Base-by-base conservation (phyloP, 2,888 invertebrate genomes). In the Ernsta delagoae region DNA sequence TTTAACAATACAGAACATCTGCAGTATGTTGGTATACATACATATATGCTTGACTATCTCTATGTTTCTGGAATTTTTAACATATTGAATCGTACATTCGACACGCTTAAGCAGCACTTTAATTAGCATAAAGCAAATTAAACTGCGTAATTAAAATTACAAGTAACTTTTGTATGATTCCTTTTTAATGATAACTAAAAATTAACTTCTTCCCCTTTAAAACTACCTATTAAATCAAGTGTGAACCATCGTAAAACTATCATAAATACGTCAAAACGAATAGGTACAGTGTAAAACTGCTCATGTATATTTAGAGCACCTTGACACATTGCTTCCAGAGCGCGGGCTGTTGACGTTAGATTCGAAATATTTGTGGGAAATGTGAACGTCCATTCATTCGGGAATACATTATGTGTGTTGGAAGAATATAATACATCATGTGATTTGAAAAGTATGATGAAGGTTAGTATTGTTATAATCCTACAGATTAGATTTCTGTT, bases 291-390 rank as follows among this genome's bases (percentile, higher is more conserved):
- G 62, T 70, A 71, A 69, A 73, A 66, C 70, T 50, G 70, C 73
- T 70, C 41, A 70, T 60, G 73, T 85, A 81, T 75, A 84, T 83
- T 79, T 87, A 86, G 84, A 82, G 70, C 80, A 82, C 89, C 90
- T 89, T 89, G 91, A 90, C 90, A 89, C 78, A 82, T 81, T 82
- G 77, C 77, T 78, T 71, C 74, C 60, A 70, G 65, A 66, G 34
- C 67, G 70, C 57, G 71, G 66, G 70, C 64, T 70, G 71, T 72
- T 70, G 73, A 70, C 71, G 75, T 73, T 78, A 71, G 71, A 74
- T 72, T 60, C 70, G 75, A 74, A 76, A 77, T 78, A 73, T 72
- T 72, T 71, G 59, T 45, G 72, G 72, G 70, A 62, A 60, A 64
- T 69, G 63, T 68, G 72, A 65, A 60, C 43, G 69, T 43, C 69